Base-by-base conservation (phyloP, 2,113 vertebrate species). In the Nicator chloris region DNA sequence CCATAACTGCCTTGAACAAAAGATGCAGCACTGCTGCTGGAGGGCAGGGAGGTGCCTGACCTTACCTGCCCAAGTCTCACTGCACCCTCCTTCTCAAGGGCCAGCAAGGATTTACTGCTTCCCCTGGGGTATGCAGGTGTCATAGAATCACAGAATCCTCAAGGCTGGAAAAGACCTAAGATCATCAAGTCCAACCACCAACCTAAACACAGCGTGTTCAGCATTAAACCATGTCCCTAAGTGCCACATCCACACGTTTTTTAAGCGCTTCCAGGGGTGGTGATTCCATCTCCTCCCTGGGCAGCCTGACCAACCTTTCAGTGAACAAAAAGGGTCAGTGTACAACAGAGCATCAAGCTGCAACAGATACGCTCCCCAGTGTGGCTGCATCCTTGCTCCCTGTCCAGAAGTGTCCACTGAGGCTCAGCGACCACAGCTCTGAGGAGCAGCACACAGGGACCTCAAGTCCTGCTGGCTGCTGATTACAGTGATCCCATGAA, bases 391-490 rank as follows among this genome's bases (percentile, higher is more conserved):
- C 42, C 35, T 22, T 57, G 35, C 33, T 64, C 31, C 44, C 22
- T 42, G 22, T 50, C 71, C 42, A 16, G 19, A 79, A 73, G 28
- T 1, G 1, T 24, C 14, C 6, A 4, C 10, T 2, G 1, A 37
- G 30, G 18, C 20, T 53, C 1, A 1, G 26, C 6, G 20, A 50
- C 37, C 1, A 1, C 49, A 75, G 26, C 14, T 56, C 69, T 30
- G 31, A 3, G 2, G 22, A 59, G 28, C 0, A 0, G 35, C 20
- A 42, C n/a, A 11, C 0, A 1, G 30, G 22, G 40, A 59, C 31
- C 21, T 23, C 4, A 0, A 11, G 39, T 7, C 26, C 51, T 2
- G 0, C 5, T 0, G 1, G 60, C 28, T 0, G 0, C 64, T 63
- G 33, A 35, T 3, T 6, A 47, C 68, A 53, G 27, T 7, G 53